A percentile compares a stretch with the other conserved stretches of the same genome.
Conservation (phyloP, 1,140 invertebrate species). For the Hylaeus volcanicus region DNA sequence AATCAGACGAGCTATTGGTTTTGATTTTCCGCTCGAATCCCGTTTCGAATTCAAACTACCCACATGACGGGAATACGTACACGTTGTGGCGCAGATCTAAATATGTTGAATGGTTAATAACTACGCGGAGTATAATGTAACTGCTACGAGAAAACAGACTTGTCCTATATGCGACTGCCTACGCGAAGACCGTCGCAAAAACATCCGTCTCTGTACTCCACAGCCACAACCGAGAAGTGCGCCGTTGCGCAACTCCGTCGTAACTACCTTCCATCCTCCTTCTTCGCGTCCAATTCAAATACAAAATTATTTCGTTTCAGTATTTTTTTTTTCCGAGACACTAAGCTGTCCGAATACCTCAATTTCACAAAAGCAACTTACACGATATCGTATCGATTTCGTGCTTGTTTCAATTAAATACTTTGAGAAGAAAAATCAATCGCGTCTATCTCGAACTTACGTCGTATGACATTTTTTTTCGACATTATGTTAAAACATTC, state of each 20-base stretch:
- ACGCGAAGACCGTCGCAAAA: conserved; percentile 62
- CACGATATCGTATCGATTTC: background rate
- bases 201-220: conserved; percentile 51
- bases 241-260: conserved; percentile 55
- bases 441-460: background rate
- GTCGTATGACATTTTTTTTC: background rate
- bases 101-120: conserved; percentile 58
- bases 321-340: background rate
- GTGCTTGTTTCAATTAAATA: background rate
- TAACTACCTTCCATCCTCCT: conserved; percentile 31
- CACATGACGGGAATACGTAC: conserved; percentile 12
- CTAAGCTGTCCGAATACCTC: background rate
- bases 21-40: background rate
- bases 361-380: background rate
- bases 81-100: conserved; percentile 22
- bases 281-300: conserved; percentile 39
- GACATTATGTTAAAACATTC: background rate
- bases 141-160: conserved; percentile 28
- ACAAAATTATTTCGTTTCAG: background rate
- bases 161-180: conserved; percentile 26
- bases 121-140: conserved; percentile 20
- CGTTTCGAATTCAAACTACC: conserved; percentile 33
- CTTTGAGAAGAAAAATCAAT: background rate
- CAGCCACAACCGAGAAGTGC: conserved; percentile 15
- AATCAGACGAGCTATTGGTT: background rate